Conservation (phyloP, 2,797 vertebrate genomes). For the Molossus alvarezi region DNA sequence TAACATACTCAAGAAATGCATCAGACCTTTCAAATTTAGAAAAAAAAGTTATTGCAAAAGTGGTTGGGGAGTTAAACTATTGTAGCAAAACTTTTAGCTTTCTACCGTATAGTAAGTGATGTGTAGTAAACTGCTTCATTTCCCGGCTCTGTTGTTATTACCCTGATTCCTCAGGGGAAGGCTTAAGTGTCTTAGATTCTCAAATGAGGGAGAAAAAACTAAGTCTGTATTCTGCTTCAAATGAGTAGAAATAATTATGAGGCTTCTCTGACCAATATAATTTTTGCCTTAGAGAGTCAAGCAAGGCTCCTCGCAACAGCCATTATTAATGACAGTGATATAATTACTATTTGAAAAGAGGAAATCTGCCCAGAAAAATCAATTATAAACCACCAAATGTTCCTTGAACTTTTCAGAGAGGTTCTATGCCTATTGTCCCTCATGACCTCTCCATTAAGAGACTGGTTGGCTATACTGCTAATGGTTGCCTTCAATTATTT, state of each 20-base stretch:
- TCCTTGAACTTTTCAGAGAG: constrained; percentile 79
- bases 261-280: constrained; percentile 82
- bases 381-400: constrained; percentile 84
- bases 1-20: constrained; percentile 81
- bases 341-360: constrained; percentile 87
- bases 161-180: constrained; percentile 83
- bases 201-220: constrained; percentile 53
- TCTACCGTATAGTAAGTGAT: constrained; percentile 84
- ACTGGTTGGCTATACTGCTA: constrained; percentile 78
- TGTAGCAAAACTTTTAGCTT: constrained; percentile 81
- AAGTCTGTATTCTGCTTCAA: constrained; percentile 81
- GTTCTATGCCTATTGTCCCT: constrained; percentile 71
- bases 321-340: constrained; percentile 87
- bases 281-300: constrained; percentile 85
- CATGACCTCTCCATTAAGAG: constrained; percentile 81
- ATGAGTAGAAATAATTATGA: constrained; percentile 85
- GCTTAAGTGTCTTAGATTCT: constrained; percentile 81
- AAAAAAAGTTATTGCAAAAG: constrained; percentile 84
- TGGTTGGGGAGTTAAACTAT: constrained; percentile 85
- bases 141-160: constrained; percentile 86
- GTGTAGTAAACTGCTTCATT: constrained; percentile 86
- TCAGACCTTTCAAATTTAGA: constrained; percentile 74
- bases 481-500: constrained; percentile 86
- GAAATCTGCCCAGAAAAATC: constrained; percentile 87
- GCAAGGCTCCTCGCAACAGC: constrained; percentile 75